Base-by-base conservation (phyloP, 2,888 invertebrate genomes). In the Apotomis betuletana region DNA sequence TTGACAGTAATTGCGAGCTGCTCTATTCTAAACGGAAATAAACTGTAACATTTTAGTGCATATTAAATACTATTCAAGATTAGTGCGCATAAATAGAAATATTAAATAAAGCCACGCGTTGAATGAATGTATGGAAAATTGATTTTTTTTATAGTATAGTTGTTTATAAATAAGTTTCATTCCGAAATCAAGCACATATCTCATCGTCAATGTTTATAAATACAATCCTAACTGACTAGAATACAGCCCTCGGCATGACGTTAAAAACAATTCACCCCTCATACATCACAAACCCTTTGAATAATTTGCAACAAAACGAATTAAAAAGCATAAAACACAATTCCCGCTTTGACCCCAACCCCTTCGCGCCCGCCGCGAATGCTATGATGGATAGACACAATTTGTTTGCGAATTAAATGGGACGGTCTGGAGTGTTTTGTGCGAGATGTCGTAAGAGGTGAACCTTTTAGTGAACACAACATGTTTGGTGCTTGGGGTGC, bases 301-400 rank as follows among this genome's bases (percentile, higher is more conserved):
- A 72, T 68, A 72, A 72, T 72, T 67, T 10, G 61, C 68, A 58
- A 54, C 58, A 83, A 87, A 89, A 89, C 91, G 91, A 90, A 92
- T 92, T 91, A 90, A 88, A 90, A 87, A 85, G 85, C 88, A 88
- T 89, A 90, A 90, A 92, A 90, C 90, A 87, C 85, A 83, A 90
- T 86, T 88, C 85, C 78, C 74, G 83, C 83, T 87, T 87, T 87
- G 87, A 87, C 87, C 87, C 86, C 46, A 27, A 36, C 15, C 63
- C 60, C 52, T 63, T 36, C 46, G 10, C 64, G 54, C 27, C 27
- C 27, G 27, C 27, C 27, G 27, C 27, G 27, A 27, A 27, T 27
- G 27, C 41, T 81, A 85, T 88, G 89, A 89, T 85, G 77, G 81
- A 89, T 87, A 77, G 80, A 73, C 71, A 69, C 72, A 75, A 80